Conservation (phyloP, 2,888 invertebrate species). For the Linnaemya vulpina region DNA sequence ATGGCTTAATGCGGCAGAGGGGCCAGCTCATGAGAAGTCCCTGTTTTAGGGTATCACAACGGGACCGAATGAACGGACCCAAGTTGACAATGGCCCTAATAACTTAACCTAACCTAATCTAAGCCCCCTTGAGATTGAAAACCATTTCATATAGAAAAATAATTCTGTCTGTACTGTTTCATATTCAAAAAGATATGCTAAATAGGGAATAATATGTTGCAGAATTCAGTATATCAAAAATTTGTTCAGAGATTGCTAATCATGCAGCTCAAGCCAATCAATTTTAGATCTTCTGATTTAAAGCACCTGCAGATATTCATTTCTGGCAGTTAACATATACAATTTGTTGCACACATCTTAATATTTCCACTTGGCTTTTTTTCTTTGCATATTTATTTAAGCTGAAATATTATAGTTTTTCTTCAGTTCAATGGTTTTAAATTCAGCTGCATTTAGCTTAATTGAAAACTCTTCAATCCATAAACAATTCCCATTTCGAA, state of each 20-base stretch:
- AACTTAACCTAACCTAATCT: too few relatives aligned
- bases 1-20: too few relatives aligned
- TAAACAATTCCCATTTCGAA: constrained; percentile 50
- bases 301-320: not conserved
- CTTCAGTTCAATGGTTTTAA: constrained; percentile 6
- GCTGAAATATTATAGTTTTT: constrained; percentile 4
- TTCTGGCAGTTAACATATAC: not conserved
- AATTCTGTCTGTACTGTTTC: too few relatives aligned
- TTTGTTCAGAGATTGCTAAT: not conserved
- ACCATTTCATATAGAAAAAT: too few relatives aligned
- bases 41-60: too few relatives aligned
- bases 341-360: not conserved
- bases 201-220: too few relatives aligned
- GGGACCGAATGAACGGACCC: too few relatives aligned
- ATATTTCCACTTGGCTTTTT: not conserved
- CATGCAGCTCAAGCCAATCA: not conserved
- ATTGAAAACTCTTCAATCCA: constrained; percentile 61
- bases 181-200: too few relatives aligned
- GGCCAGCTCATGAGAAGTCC: too few relatives aligned
- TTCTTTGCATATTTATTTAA: not conserved
- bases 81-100: too few relatives aligned
- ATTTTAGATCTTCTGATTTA: not conserved
- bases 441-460: constrained; percentile 39
- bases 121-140: too few relatives aligned
- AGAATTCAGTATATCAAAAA: too few relatives aligned